Evolutionary conservation across 2,113 vertebrate genomes (phyloP), one percentile per base, ranked within the genome.

Genomic region (Vimba vimba): DNA sequence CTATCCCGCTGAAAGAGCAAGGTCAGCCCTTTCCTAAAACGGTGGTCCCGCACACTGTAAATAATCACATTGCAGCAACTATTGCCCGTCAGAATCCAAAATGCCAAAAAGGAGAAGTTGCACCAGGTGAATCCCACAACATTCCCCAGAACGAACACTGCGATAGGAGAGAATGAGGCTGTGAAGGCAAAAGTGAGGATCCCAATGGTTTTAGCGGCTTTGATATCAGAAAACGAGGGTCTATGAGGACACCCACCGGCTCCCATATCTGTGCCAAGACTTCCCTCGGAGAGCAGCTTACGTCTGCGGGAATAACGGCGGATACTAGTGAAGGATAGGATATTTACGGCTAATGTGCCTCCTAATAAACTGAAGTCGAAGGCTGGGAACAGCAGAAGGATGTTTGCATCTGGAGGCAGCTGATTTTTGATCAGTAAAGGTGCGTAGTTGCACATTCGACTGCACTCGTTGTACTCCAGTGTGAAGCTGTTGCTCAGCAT

Each of bases 21-120:
- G 21, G 89, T 93, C 85, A 96, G 91, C 0, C 96, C 95, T 86
- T 94, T 96, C 83, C 96, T 92, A 91, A 96, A 97, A 45, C 93
- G 94, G 64, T 93, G 94, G 91, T 97, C 96, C 89, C 93, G 89
- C 69, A 95, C 90, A 10, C 96, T 96, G 91, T 96, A 96, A 90
- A 96, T 96, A 50, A 96, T 93, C n/a, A 96, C 95, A 76, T 96
- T 96, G 89, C 95, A 96, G 90, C 96, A 96, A 87, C 96, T 96
- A 91, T 96, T 97, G 77, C 94, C 94, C 21, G 96, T 92, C 86
- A 96, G 91, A 47, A 96, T 95, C 96, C 96, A 97, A 90, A 97
- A 97, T 82, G 96, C 95, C 50, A 96, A 92, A 81, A 96, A 97
- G 86, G 96, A 97, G 89, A 97, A 96, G 89, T 93, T 95, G 90